Conservation (phyloP, 2,797 vertebrate genomes). For the Mormyrops boulengeri region DNA sequence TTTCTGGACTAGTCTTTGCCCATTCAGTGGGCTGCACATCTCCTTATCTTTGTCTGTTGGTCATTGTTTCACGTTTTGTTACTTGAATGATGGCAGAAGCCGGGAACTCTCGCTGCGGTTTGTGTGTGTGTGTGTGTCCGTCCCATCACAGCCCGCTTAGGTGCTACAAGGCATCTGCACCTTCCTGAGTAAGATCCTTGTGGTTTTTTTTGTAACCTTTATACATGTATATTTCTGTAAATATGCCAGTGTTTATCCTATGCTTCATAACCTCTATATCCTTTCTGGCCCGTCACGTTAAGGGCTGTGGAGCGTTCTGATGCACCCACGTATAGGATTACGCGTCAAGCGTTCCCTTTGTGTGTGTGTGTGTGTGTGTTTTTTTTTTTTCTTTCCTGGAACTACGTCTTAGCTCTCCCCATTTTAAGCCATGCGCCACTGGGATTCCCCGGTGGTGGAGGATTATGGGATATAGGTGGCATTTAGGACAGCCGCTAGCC, state of each 20-base stretch:
- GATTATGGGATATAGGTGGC: constrained; percentile 27
- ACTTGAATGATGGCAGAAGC: constrained; percentile 3
- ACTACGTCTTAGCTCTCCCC: not conserved
- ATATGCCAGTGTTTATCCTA: constrained; percentile 4
- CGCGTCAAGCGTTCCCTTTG: not conserved
- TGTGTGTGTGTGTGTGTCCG: not conserved
- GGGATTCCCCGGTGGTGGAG: constrained; percentile 18
- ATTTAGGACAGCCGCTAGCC: constrained; percentile 37
- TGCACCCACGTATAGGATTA: not conserved
- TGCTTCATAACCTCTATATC: not conserved
- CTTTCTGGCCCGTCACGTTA: not conserved
- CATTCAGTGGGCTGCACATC: not conserved
- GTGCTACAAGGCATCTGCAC: not conserved
- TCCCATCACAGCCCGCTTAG: not conserved
- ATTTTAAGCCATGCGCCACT: constrained; percentile 20
- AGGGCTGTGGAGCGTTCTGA: not conserved
- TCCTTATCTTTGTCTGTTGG: not conserved
- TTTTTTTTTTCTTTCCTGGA: not conserved
- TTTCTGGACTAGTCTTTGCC: not conserved
- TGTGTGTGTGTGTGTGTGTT: not conserved
- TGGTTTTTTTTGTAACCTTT: not conserved
- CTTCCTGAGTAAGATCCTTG: not conserved
- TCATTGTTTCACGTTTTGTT: not conserved
- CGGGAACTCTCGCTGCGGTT: not conserved
- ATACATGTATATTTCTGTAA: constrained; percentile 15